Percentiles rank a stretch among this genome's conserved stretches.
Evolutionary conservation across 2,113 vertebrate species (phyloP).

Genomic region (Ictalurus punctatus): DNA sequence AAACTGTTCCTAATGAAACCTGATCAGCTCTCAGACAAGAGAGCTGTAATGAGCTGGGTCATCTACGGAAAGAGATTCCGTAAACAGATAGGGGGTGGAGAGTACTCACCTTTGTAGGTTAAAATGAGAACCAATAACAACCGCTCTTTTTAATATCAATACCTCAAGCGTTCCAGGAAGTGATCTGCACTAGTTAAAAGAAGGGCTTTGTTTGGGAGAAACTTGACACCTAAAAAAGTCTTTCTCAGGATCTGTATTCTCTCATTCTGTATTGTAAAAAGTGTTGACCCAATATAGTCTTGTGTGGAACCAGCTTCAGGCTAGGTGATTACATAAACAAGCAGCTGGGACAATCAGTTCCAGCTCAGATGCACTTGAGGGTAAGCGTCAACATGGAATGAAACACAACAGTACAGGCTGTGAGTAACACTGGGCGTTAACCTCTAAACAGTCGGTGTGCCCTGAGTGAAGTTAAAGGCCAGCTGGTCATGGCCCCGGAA

Average conservation of each 20-base stretch:
- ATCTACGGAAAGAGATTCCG: constrained; percentile 56
- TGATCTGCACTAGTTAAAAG: background rate
- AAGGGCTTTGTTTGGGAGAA: constrained; percentile 1
- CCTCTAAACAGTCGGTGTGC: background rate
- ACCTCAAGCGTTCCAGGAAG: constrained; percentile 21
- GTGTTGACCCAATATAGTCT: constrained; percentile 39
- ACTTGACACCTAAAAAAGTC: constrained; percentile 22
- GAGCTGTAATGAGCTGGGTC: constrained; percentile 57
- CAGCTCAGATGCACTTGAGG: constrained; percentile 30
- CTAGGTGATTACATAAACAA: constrained; percentile 47
- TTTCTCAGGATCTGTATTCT: constrained; percentile 27
- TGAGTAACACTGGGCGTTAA: background rate
- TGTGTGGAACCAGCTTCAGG: constrained; percentile 27
- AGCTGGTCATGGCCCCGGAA: constrained; percentile 1
- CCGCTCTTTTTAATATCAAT: constrained; percentile 8
- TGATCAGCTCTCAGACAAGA: constrained; percentile 61
- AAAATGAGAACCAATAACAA: constrained; percentile 31
- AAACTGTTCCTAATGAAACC: constrained; percentile 69
- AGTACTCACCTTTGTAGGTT: constrained; percentile 24
- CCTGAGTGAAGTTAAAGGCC: background rate
- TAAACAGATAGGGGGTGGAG: constrained; percentile 62
- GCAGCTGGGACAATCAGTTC: constrained; percentile 39
- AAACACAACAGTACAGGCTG: constrained; percentile 29
- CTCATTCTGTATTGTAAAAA: constrained; percentile 31
- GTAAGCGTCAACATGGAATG: constrained; percentile 24